Evolutionary conservation across 2,113 vertebrate genomes (phyloP).

Genomic region (Aphelocoma coerulescens): DNA sequence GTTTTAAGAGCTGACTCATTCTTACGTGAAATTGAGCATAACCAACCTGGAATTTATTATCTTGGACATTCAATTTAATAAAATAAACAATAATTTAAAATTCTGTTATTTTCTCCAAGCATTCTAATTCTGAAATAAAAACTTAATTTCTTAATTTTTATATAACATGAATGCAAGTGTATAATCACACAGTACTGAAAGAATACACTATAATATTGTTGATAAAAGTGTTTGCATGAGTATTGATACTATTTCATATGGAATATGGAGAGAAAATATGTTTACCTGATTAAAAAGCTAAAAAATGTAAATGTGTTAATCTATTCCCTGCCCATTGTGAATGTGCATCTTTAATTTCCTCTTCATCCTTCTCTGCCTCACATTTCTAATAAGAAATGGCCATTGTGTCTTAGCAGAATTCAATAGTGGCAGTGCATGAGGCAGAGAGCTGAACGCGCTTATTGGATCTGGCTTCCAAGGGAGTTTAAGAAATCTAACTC

Average conservation of each 20-base stretch:
- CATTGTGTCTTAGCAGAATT: not conserved
- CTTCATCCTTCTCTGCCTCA: not conserved
- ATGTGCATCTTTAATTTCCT: conserved; percentile 1
- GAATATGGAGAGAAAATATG: not conserved
- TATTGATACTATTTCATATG: not conserved
- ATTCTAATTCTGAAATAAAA: not conserved
- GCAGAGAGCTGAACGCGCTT: not conserved
- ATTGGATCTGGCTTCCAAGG: not conserved
- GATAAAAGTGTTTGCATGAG: not conserved
- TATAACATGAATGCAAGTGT: not conserved
- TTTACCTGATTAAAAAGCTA: not conserved
- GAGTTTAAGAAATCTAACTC: not conserved
- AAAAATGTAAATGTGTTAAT: not conserved
- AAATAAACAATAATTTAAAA: not conserved
- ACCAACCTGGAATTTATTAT: not conserved
- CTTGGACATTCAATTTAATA: not conserved
- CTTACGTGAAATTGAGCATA: not conserved
- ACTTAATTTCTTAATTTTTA: not conserved
- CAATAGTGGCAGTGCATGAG: not conserved
- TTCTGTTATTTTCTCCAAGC: not conserved
- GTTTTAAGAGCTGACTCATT: not conserved
- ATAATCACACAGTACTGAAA: not conserved
- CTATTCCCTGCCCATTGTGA: not conserved
- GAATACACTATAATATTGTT: not conserved
- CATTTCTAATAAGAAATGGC: not conserved